A percentile compares a stretch with the other conserved stretches of the same genome.
Evolutionary conservation across 2,888 invertebrate genomes (phyloP).

Genomic region (Strigamia maritima): DNA sequence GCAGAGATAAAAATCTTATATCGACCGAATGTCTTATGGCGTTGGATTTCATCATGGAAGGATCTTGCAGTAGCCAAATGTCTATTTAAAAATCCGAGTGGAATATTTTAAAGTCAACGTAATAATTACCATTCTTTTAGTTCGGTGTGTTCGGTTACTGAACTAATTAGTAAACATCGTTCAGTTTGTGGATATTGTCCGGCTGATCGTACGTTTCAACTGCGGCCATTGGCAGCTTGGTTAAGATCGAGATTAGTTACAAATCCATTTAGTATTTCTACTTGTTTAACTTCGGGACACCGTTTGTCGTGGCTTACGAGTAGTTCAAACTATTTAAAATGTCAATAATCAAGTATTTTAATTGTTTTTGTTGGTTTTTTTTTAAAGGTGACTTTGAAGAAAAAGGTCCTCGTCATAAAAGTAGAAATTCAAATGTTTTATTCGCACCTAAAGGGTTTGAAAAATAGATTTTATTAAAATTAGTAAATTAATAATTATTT

Average conservation of each 20-base stretch:
- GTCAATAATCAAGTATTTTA: neutral
- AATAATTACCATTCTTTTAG: neutral
- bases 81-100: neutral
- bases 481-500: neutral
- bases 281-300: neutral
- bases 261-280: constrained; percentile 1
- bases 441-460: constrained; percentile 17
- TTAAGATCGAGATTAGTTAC: neutral
- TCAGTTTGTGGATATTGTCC: neutral
- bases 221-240: neutral
- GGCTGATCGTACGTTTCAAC: neutral
- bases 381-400: neutral
- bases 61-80: neutral
- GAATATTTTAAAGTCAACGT: neutral
- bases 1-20: neutral
- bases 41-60: constrained; percentile 22
- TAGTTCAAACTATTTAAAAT: neutral
- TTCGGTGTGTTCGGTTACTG: neutral
- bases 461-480: neutral
- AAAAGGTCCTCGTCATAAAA: neutral
- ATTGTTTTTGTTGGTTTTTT: neutral
- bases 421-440: neutral
- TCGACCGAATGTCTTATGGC: neutral
- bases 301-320: neutral
- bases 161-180: neutral